Base-by-base conservation (phyloP, 2,113 vertebrate genomes). In the Cephalopholis sonnerati region DNA sequence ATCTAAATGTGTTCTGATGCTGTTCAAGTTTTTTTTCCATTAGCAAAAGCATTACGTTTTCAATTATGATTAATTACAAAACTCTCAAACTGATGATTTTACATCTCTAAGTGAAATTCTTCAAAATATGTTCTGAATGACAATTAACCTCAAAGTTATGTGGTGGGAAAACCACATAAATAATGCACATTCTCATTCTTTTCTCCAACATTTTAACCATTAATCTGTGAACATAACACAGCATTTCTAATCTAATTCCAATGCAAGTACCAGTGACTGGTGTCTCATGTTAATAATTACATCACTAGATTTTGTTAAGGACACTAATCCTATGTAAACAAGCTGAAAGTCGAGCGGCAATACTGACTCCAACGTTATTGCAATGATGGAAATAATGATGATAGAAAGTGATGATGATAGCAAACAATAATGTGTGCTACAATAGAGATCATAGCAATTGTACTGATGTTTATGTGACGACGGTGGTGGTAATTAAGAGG, bases 401-500 rank as follows among this genome's bases (percentile, higher is more conserved):
- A 46, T 7, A 57, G 20, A 18, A 24, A 4, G 51, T 16, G 11
- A 32, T 1, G 72, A 87, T 82, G 22, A 61, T 55, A 44, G 67
- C 16, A 41, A 68, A 73, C 57, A 68, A 63, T 78, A 73, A 68
- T 55, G 36, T 53, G 58, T 1, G 9, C 73, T 67, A 5, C 20
- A 25, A 41, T 20, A 61, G 46, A 44, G 36, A 70, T 73, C 17
- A 11, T 16, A 67, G 24, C 3, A 41, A 58, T 78, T 29, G 55
- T 39, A 16, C 1, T 57, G 63, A 57, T 81, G 74, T 64, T 79
- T 71, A 66, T 77, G 70, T 51, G 39, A 57, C 55, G 48, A n/a
- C 25, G 61, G 18, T 63, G 55, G 51, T 39, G 62, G 50, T 66
- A 64, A 85, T 77, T 65, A 85, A 66, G 58, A 74, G 27, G 64